These are phyloP conservation scores for Actias luna DNA, from an alignment of 2,888 invertebrate species.

Conservation along the genomic window DNA sequence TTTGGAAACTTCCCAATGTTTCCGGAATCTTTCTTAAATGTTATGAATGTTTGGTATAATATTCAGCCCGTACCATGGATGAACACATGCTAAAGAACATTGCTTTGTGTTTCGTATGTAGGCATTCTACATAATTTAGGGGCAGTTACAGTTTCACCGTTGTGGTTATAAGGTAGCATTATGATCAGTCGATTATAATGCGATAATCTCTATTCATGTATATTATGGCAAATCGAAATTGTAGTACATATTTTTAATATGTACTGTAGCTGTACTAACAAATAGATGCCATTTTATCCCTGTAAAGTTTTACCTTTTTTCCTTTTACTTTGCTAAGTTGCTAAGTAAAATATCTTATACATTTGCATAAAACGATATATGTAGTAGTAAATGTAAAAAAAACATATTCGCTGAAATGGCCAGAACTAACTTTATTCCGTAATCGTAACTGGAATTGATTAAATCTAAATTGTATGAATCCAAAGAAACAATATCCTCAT, in stretches of 20 bases:
- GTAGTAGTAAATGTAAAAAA: not conserved
- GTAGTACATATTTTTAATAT: no score
- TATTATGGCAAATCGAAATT: not conserved
- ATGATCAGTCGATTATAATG: not conserved
- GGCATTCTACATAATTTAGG: not conserved
- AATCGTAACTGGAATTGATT: not conserved
- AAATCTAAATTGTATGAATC: not conserved
- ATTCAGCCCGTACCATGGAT: not conserved
- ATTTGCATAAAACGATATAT: not conserved
- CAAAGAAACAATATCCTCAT: not conserved
- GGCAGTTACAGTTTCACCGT: not conserved
- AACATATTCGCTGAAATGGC: not conserved
- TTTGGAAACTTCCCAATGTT: not conserved
- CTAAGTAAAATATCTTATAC: not conserved
- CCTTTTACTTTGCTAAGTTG: not conserved
- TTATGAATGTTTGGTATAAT: not conserved
- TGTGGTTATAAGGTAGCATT: not conserved
- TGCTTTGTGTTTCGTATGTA: not conserved
- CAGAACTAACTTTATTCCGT: not conserved
- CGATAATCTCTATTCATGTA: not conserved
- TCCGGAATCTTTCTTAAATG: not conserved
- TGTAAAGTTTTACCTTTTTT: no score
- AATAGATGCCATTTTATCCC: no score
- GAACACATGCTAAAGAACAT: not conserved
- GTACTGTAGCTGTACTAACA: no score